Conservation (phyloP, 2,888 invertebrate species). For the Lasioglossum oenotherae region DNA sequence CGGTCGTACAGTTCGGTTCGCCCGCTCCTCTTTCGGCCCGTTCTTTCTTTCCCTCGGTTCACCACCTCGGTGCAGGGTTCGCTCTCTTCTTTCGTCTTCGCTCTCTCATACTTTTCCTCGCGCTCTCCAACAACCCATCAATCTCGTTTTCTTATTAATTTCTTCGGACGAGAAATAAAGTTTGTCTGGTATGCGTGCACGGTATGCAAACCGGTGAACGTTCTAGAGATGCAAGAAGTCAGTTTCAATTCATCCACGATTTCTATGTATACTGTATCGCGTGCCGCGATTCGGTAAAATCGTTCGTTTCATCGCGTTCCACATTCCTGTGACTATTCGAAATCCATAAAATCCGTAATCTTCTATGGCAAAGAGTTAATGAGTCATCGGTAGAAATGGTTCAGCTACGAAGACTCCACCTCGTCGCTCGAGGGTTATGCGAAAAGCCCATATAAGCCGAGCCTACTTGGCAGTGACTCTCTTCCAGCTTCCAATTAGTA, state of each 20-base stretch:
- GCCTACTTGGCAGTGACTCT: background rate
- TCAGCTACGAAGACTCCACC: background rate
- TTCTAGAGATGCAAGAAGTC: background rate
- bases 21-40: slow-evolving; percentile 7
- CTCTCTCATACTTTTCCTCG: background rate
- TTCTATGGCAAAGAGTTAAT: background rate
- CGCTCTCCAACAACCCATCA: background rate
- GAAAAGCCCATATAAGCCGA: background rate
- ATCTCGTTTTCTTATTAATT: background rate
- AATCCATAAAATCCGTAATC: background rate
- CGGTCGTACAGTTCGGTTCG: slow-evolving; percentile 21
- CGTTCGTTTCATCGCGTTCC: background rate
- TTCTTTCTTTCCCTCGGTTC: background rate
- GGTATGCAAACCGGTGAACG: background rate
- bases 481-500: background rate
- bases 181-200: too few relatives aligned
- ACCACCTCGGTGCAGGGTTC: background rate
- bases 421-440: background rate
- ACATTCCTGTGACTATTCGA: background rate
- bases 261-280: background rate
- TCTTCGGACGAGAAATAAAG: too few relatives aligned
- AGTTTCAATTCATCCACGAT: background rate
- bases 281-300: background rate
- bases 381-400: background rate
- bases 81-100: slow-evolving; percentile 29